Evolutionary conservation across 2,888 invertebrate species (phyloP).

Genomic region (Pyrrhosoma nymphula): DNA sequence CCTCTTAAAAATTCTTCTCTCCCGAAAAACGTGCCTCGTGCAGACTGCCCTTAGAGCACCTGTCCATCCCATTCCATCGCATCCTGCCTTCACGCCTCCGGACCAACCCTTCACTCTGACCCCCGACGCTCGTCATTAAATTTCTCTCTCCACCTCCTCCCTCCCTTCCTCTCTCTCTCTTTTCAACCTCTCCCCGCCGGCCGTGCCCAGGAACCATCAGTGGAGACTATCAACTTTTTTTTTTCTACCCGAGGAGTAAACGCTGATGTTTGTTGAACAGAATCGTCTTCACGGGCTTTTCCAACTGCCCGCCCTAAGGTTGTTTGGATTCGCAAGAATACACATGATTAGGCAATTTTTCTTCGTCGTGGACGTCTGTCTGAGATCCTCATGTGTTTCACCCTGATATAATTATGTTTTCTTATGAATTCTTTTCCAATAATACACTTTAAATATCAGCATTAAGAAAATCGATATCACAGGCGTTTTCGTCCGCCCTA

Average conservation of each 20-base stretch:
- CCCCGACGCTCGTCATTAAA: not conserved
- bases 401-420: too few species aligned
- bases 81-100: not conserved
- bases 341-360: not conserved
- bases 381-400: not conserved
- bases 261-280: not conserved
- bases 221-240: too few species aligned
- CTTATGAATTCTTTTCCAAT: too few species aligned
- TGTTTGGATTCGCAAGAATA: not conserved
- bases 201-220: not conserved
- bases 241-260: not conserved
- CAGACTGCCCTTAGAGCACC: not conserved
- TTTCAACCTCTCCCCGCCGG: not conserved
- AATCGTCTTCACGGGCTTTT: not conserved
- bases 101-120: not conserved
- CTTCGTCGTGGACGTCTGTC: not conserved
- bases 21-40: not conserved
- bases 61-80: not conserved
- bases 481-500: too few species aligned
- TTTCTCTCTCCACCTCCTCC: not conserved
- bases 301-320: not conserved
- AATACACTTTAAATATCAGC: too few species aligned
- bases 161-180: not conserved
- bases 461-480: too few species aligned
- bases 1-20: too few species aligned